Evolutionary conservation across 1,140 invertebrate species (phyloP).

Genomic region (Riptortus pedestris): DNA sequence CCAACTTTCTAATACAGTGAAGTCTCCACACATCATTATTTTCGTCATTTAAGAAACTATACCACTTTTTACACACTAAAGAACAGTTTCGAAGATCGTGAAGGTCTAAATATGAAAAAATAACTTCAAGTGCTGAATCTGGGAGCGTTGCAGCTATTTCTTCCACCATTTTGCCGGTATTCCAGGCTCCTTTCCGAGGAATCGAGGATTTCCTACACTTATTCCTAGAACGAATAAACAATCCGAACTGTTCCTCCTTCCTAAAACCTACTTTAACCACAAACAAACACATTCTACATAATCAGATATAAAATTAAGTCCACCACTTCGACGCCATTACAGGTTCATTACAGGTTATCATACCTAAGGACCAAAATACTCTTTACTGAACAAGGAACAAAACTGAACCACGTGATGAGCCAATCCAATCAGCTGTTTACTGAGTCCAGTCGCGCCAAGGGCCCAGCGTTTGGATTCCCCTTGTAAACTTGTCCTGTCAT

Average conservation of each 20-base stretch:
- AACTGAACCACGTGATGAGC: slow-evolving; percentile 24
- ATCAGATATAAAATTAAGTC: slow-evolving; percentile 6
- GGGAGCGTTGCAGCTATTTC: slow-evolving; percentile 41
- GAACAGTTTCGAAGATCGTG: slow-evolving; percentile 79
- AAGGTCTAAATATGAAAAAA: slow-evolving; percentile 86
- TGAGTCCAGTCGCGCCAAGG: slow-evolving; percentile 23
- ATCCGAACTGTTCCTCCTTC: background rate
- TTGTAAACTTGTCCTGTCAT: background rate
- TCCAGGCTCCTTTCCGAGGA: no score
- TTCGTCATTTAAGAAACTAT: slow-evolving; percentile 79
- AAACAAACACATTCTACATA: slow-evolving; percentile 19
- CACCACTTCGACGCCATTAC: slow-evolving; percentile 8
- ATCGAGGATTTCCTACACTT: slow-evolving; percentile 6
- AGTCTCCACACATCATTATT: slow-evolving; percentile 92
- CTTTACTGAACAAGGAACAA: background rate
- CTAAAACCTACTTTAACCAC: slow-evolving; percentile 10
- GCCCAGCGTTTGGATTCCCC: slow-evolving; percentile 16
- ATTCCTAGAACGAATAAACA: background rate
- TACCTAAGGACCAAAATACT: slow-evolving; percentile 1
- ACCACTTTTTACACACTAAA: slow-evolving; percentile 89
- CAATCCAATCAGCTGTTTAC: slow-evolving; percentile 23
- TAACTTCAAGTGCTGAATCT: slow-evolving; percentile 77
- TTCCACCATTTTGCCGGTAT: slow-evolving; percentile 35
- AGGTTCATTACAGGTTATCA: slow-evolving; percentile 2
- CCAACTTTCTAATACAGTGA: slow-evolving; percentile 76